Evolutionary conservation across 2,888 invertebrate species (phyloP), one percentile per base, ranked within the genome.

Genomic region (Agonum fuliginosum): DNA sequence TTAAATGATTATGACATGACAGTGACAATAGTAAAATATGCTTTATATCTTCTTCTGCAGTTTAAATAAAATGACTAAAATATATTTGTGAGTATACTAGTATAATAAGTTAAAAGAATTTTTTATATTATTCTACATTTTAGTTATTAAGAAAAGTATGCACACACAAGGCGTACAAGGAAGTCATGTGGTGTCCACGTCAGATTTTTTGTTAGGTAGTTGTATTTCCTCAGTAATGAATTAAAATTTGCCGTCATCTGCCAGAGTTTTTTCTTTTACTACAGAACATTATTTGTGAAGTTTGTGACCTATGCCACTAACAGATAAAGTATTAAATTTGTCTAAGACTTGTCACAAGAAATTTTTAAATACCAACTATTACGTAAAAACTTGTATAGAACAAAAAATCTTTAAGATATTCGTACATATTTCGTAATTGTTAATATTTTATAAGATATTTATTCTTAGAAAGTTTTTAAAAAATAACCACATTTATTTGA

Each of bases 281-380:
- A 34, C 46, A 12, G 46, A 22, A 22, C 22, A 22, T 54, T n/a
- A 3, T 43, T 6, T 43, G 20, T 48, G 54, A 30, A 5, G 3
- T 3, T 19, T 67, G 19, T 67, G 67, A 67, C 67, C 67, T 67
- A 67, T 67, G 62, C 30, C 62, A 62, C 62, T n/a, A 43, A 30
- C 30, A 30, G 30, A 3, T 30, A 17, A 17, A 48, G 17, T 17
- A 54, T 22, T 12, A 54, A 54, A 54, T 27, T 24, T 54, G 54
- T 54, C 54, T 54, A 8, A 3, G 5, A 62, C 22, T 54, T 54
- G 37, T 37, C 37, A 37, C 37, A 46, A 17, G 58, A 62, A 62
- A 67, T 67, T 62, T 67, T 67, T 41, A 67, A 67, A 67, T 67
- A 67, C 41, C 62, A 62, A n/a, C 30, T 5, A 67, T 67, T 67